Percentiles rank a stretch among this genome's conserved stretches.
Conservation (phyloP, 1,140 invertebrate genomes). For the Drosophila bipectinata region DNA sequence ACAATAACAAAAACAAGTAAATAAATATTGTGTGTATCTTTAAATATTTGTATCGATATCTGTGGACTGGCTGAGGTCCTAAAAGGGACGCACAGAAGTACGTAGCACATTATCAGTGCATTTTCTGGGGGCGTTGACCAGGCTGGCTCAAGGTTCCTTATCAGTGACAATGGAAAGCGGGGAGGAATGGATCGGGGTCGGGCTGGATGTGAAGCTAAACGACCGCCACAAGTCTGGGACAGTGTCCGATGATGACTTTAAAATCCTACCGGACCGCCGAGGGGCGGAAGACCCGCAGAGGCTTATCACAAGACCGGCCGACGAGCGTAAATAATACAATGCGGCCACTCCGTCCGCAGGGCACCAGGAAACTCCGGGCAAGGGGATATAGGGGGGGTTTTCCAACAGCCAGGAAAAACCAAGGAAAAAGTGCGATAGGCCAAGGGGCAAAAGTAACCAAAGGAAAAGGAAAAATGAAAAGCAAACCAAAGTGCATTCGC, state of each 20-base stretch:
- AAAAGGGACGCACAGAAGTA: conserved; percentile 17
- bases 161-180: conserved; percentile 25
- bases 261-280: conserved; percentile 64
- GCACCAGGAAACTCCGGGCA: conserved; percentile 29
- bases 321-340: conserved; percentile 61
- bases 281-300: conserved; percentile 68
- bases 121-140: conserved; percentile 67
- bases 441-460: conserved; percentile 21
- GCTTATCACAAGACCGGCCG: conserved; percentile 61
- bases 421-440: conserved; percentile 46
- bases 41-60: conserved; percentile 30
- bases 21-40: conserved; percentile 14
- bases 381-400: conserved; percentile 21
- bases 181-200: not conserved
- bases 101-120: conserved; percentile 45
- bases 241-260: conserved; percentile 59
- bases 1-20: conserved; percentile 2
- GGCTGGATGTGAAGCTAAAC: conserved; percentile 11
- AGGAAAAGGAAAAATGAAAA: conserved; percentile 51
- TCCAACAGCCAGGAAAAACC: conserved; percentile 11
- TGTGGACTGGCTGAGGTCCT: conserved; percentile 14
- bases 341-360: not conserved
- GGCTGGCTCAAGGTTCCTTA: conserved; percentile 37
- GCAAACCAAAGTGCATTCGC: conserved; percentile 79
- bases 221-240: conserved; percentile 48